phyloP scores from a whole-genome alignment of 2,113 vertebrate genomes.

The Cyanoderma ruficeps region DNA sequence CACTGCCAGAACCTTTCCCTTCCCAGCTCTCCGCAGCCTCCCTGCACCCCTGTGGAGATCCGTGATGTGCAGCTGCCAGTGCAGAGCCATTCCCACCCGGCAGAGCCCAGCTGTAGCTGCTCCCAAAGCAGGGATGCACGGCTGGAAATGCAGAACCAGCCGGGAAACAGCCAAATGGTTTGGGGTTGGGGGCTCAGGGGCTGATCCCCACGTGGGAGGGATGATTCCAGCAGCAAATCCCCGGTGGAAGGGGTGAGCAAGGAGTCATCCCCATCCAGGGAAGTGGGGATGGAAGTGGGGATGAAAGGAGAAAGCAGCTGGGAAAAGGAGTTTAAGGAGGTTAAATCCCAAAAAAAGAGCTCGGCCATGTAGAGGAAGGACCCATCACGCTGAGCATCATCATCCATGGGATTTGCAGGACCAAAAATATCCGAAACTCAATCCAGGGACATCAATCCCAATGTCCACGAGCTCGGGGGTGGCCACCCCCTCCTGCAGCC shows the following conservation, averaged over 20 bases:
- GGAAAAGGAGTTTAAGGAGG: neutral
- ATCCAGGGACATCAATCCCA: neutral
- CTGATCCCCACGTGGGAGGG: neutral
- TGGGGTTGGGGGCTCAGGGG: neutral
- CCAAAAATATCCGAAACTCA: constrained; percentile 15
- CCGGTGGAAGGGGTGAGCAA: neutral
- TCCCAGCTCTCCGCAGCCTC: neutral
- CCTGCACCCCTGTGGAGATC: neutral
- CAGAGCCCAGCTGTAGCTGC: neutral
- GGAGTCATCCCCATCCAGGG: neutral
- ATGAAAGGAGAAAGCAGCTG: neutral
- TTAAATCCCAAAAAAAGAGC: neutral
- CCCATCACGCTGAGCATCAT: fast-evolving
- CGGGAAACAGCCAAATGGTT: neutral
- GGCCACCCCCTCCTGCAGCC: fast-evolving
- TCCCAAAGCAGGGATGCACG: neutral
- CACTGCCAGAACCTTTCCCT: neutral
- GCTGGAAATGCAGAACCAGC: neutral
- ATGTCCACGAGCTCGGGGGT: fast-evolving
- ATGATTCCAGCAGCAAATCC: neutral
- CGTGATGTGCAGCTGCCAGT: fast-evolving
- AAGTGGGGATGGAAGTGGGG: too few species aligned
- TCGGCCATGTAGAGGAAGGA: neutral
- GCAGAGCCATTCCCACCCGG: neutral
- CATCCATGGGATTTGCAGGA: neutral